These are phyloP conservation scores for Leptoteleia sp. DNA, from an alignment of 1,140 invertebrate species.

Conservation along the genomic window DNA sequence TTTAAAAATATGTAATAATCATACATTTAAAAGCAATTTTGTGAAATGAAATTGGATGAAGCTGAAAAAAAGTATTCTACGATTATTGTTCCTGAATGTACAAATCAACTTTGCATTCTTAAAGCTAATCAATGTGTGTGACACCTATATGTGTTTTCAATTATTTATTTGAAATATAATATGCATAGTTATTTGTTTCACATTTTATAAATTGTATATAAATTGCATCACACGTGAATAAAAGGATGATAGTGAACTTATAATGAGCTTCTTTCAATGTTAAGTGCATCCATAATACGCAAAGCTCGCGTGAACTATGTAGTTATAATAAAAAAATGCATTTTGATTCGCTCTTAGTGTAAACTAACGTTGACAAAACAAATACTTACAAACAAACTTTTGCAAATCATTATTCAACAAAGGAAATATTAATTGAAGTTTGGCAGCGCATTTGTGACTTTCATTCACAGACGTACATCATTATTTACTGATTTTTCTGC, in stretches of 20 bases:
- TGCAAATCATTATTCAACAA: conserved; percentile 4
- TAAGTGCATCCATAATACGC: neutral
- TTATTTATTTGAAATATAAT: conserved; percentile 30
- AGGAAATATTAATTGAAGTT: conserved; percentile 9
- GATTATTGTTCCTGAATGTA: neutral
- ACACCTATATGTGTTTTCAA: conserved; percentile 20
- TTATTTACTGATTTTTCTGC: neutral
- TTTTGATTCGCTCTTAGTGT: conserved; percentile 28
- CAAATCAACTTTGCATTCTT: conserved; percentile 10
- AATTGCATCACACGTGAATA: conserved; percentile 15
- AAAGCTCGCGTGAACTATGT: no score
- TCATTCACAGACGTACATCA: conserved; percentile 3
- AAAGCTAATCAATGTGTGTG: conserved; percentile 24
- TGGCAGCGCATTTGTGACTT: conserved; percentile 31
- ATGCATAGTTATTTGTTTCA: conserved; percentile 21
- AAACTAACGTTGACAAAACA: conserved; percentile 24
- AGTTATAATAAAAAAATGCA: conserved; percentile 43
- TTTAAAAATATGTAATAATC: no score
- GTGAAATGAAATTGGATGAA: no score
- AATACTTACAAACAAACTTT: conserved; percentile 38
- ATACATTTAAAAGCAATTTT: no score
- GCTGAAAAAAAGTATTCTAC: neutral
- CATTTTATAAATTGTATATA: conserved; percentile 26
- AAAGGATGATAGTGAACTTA: conserved; percentile 2
- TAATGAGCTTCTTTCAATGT: neutral